phyloP scores from a whole-genome alignment of 1,140 invertebrate species.

The Steinernema khuongi region DNA sequence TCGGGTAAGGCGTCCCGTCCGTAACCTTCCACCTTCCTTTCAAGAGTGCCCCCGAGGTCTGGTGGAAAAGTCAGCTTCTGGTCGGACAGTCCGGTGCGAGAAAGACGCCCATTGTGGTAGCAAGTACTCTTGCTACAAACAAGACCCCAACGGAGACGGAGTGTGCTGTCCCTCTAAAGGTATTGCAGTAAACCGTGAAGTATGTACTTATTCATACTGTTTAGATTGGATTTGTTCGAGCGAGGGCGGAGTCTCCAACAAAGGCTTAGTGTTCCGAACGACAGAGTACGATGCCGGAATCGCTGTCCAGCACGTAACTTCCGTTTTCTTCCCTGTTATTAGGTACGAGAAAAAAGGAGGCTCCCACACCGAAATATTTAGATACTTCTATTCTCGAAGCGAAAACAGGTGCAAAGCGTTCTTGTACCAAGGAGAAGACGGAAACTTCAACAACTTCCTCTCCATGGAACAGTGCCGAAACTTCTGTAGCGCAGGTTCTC shows the following conservation, averaged over 20 bases:
- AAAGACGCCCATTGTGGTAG: slow-evolving; percentile 19
- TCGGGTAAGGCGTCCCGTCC: too few species aligned
- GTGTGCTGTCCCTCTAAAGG: slow-evolving; percentile 25
- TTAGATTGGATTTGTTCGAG: slow-evolving; percentile 18
- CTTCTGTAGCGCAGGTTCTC: not conserved
- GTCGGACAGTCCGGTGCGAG: slow-evolving; percentile 7
- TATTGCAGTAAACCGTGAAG: not conserved
- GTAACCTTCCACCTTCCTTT: too few species aligned
- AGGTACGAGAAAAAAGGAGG: slow-evolving; percentile 17
- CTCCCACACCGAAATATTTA: not conserved
- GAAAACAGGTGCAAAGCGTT: slow-evolving; percentile 29
- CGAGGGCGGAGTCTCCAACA: slow-evolving; percentile 22
- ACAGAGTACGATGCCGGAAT: slow-evolving; percentile 25
- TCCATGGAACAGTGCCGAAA: slow-evolving; percentile 26
- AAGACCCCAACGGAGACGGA: slow-evolving; percentile 20
- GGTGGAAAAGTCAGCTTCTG: not conserved
- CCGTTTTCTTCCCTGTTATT: slow-evolving; percentile 26
- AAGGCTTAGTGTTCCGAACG: not conserved
- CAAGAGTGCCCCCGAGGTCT: slow-evolving; percentile 22
- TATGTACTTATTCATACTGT: not conserved
- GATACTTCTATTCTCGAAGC: not conserved
- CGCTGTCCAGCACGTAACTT: slow-evolving; percentile 15
- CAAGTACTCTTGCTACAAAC: slow-evolving; percentile 23
- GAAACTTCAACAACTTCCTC: slow-evolving; percentile 29
- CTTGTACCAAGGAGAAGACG: slow-evolving; percentile 28